Evolutionary conservation across 2,797 vertebrate species (phyloP), one percentile per base, ranked within the genome.

Genomic region (Pipistrellus nathusii): DNA sequence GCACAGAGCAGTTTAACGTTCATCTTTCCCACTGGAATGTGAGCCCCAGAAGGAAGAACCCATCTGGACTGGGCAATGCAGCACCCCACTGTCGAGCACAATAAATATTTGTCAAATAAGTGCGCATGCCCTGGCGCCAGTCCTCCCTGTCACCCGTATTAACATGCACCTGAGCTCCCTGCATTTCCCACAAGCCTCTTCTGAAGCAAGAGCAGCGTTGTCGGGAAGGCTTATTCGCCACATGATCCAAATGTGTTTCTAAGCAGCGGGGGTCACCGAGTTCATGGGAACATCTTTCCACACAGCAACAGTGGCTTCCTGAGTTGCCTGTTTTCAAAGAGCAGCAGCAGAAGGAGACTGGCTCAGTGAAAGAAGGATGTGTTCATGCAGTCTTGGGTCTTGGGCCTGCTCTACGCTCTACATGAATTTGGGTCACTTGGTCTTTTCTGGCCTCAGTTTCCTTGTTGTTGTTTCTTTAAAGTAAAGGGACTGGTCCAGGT

Each of bases 221-320:
- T 64, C 55, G 59, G 46, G 64, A 38, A 85, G 51, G 57, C n/a
- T 77, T 20, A 64, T 44, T 75, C 32, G 44, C 46, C n/a, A 1
- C 10, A 1, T 6, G 57, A 88, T 77, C 73, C 59, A 86, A 72
- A 82, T 73, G 41, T 44, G 69, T 80, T 91, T 94, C 83, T 64
- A 62, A 83, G 69, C 80, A 68, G 80, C 12, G 5, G 17, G 62
- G 48, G 27, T 69, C 83, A 48, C 0, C 9, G 78, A 93, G 83
- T 88, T 94, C 83, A 73, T 27, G 35, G 90, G 46, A 88, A 82
- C 41, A 13, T 20, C 32, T 46, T 92, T 55, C 53, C 69, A 68
- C 86, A 62, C 88, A 85, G 89, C 78, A 35, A 66, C 17, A 27
- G 18, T 77, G 1, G 3, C 62, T 57, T 59, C 62, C 46, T 21